Conservation (phyloP, 2,113 vertebrate genomes). For the Gallinago undulata region DNA sequence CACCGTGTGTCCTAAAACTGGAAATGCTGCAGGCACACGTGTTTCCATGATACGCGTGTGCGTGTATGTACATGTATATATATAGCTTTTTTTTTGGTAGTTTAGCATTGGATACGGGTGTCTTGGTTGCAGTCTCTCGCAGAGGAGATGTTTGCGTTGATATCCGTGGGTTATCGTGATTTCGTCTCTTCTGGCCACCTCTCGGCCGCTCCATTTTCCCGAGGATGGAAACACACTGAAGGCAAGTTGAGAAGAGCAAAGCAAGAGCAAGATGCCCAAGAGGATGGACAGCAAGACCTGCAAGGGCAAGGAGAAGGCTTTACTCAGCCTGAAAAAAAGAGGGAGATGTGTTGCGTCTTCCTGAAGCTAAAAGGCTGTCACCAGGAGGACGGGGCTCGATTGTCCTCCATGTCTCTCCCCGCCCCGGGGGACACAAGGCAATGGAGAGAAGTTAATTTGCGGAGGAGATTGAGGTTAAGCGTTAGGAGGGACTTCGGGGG, state of each 20-base stretch:
- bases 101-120: neutral
- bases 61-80: neutral
- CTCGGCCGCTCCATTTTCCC: rapidly evolving
- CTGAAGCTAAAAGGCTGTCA: neutral
- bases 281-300: neutral
- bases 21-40: neutral
- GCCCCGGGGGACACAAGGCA: rapidly evolving
- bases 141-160: neutral
- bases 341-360: neutral
- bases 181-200: neutral
- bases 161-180: neutral
- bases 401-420: neutral
- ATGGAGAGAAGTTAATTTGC: conserved; percentile 34
- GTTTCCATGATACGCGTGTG: neutral
- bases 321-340: neutral
- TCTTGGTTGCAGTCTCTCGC: neutral
- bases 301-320: neutral
- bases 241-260: neutral
- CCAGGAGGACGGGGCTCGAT: neutral
- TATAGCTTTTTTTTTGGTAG: neutral
- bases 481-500: neutral
- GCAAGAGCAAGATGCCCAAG: neutral
- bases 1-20: conserved; percentile 24
- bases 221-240: neutral
- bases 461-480: conserved; percentile 46